Percentiles rank a stretch among this genome's conserved stretches.
Evolutionary conservation across 2,888 invertebrate genomes (phyloP).

Genomic region (Drosophila colorata): DNA sequence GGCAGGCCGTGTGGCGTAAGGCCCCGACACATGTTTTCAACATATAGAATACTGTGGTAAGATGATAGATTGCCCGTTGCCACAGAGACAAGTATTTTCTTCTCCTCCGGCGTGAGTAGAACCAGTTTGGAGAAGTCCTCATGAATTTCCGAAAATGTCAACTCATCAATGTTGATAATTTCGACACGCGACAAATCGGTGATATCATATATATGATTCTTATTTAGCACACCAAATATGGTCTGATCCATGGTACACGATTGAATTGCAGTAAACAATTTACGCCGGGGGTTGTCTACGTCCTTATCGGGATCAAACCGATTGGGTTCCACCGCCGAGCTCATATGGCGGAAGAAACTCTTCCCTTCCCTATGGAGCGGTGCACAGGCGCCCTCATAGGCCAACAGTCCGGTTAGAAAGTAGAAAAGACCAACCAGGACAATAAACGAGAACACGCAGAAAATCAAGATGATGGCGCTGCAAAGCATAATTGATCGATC

Average conservation of each 20-base stretch:
- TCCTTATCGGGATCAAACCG: no score
- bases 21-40: slow-evolving; percentile 4
- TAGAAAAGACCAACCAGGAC: slow-evolving; percentile 88
- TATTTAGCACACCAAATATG: slow-evolving; percentile 31
- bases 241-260: slow-evolving; percentile 6
- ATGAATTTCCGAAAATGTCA: background rate
- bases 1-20: background rate
- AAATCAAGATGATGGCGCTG: slow-evolving; percentile 91
- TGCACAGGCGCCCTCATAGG: slow-evolving; percentile 91
- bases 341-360: no score
- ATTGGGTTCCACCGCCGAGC: no score
- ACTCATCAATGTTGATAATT: background rate
- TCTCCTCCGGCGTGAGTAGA: background rate
- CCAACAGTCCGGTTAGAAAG: slow-evolving; percentile 89
- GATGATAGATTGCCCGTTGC: slow-evolving; percentile 13
- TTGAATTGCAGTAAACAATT: no score
- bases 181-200: background rate
- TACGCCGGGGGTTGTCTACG: no score
- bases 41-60: slow-evolving; percentile 19
- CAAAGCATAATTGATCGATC: slow-evolving; percentile 40
- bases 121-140: background rate
- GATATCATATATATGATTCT: slow-evolving; percentile 17
- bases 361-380: slow-evolving; percentile 85
- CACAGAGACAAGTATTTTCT: fast-evolving
- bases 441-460: slow-evolving; percentile 89